phyloP scores from a whole-genome alignment of 2,797 vertebrate species.

The Gymnoscopelus braueri region DNA sequence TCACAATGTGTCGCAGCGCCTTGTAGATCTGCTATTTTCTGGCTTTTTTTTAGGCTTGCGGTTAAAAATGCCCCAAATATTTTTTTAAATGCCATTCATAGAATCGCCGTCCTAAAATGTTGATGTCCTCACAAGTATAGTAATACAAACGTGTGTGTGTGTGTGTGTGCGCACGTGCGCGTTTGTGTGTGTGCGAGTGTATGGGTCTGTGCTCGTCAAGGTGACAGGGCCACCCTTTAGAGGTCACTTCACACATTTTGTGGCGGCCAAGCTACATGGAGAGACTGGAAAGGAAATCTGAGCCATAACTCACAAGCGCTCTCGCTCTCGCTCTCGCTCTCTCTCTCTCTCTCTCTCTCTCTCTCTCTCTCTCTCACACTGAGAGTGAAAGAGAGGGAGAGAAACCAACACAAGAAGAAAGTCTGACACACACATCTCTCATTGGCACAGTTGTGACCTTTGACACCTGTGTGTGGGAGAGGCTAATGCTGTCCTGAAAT shows the following conservation, averaged over 20 bases:
- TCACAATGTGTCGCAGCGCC: no score
- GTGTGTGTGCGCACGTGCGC: not conserved
- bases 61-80: no score
- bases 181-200: not conserved
- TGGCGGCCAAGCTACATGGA: conserved; percentile 63
- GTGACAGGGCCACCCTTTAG: conserved; percentile 77
- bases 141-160: not conserved
- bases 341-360: not conserved
- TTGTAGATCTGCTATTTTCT: no score
- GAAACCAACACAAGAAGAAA: conserved; percentile 8
- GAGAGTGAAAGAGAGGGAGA: no score
- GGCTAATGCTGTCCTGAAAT: conserved; percentile 59
- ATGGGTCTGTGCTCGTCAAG: conserved; percentile 49
- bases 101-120: no score
- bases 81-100: no score
- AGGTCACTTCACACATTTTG: conserved; percentile 81
- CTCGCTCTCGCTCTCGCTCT: not conserved
- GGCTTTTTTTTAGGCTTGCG: no score
- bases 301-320: conserved; percentile 71
- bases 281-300: conserved; percentile 75
- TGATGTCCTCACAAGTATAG: not conserved
- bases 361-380: not conserved
- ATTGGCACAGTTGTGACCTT: conserved; percentile 41
- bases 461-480: conserved; percentile 46
- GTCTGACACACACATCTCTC: conserved; percentile 39